Conservation (phyloP, 2,113 vertebrate genomes). For the Halichoeres trimaculatus region DNA sequence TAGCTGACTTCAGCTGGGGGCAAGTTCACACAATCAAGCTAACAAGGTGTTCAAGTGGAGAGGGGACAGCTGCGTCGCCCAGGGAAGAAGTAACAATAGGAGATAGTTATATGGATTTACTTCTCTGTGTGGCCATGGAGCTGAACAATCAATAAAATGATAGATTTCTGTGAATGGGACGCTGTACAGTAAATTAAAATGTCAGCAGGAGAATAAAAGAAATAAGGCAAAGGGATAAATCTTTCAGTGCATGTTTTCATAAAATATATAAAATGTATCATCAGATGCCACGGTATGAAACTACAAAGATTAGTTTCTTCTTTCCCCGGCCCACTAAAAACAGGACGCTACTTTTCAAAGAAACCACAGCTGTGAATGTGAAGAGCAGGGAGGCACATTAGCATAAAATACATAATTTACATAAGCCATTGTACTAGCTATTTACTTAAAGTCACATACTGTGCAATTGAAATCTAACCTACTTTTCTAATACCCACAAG, state of each 20-base stretch:
- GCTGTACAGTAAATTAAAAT: slow-evolving; percentile 33
- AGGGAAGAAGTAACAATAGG: slow-evolving; percentile 54
- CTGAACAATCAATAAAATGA: slow-evolving; percentile 52
- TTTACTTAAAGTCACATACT: slow-evolving; percentile 52
- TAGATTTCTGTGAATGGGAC: slow-evolving; percentile 33
- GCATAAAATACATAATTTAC: slow-evolving; percentile 58
- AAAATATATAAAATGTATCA: background rate
- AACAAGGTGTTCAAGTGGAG: slow-evolving; percentile 76
- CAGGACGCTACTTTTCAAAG: background rate
- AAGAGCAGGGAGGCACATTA: slow-evolving; percentile 53
- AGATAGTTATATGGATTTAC: slow-evolving; percentile 45
- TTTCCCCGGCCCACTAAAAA: slow-evolving; percentile 1
- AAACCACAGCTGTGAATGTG: slow-evolving; percentile 24
- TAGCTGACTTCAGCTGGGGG: slow-evolving; percentile 80
- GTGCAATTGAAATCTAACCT: slow-evolving; percentile 44
- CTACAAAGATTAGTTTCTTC: background rate
- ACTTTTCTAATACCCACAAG: slow-evolving; percentile 41
- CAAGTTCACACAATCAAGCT: slow-evolving; percentile 75
- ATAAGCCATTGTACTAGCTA: slow-evolving; percentile 27
- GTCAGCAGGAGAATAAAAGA: slow-evolving; percentile 2
- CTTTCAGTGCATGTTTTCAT: background rate
- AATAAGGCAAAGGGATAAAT: background rate
- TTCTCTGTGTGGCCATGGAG: background rate
- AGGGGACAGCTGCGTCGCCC: slow-evolving; percentile 44
- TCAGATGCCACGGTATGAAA: background rate